Percentiles rank a stretch among this genome's conserved stretches.
Conservation (phyloP, 2,888 invertebrate species). For the Mayetiola destructor region DNA sequence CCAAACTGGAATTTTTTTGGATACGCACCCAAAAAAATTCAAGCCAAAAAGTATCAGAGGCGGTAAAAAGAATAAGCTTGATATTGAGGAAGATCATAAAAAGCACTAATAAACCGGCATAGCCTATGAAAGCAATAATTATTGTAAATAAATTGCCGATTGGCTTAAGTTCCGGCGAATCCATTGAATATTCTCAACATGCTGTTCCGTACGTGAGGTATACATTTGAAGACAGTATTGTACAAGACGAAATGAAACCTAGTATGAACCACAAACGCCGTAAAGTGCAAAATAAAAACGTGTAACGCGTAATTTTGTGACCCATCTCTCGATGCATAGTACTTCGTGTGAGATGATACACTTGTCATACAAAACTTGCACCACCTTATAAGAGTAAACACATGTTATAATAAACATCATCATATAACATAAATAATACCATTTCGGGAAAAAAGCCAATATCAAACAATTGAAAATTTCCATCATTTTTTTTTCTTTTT, state of each 20-base stretch:
- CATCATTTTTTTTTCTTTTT: too few relatives aligned
- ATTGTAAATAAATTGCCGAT: too few relatives aligned
- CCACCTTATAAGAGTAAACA: neutral
- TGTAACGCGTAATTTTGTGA: neutral
- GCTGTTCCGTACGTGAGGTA: neutral
- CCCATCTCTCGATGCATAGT: neutral
- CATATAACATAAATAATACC: neutral
- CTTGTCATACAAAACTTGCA: neutral
- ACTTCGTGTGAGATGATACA: neutral
- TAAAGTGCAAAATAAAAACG: neutral
- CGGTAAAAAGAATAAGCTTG: neutral
- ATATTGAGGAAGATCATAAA: neutral
- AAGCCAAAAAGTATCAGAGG: neutral
- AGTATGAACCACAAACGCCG: neutral
- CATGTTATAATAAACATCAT: too few relatives aligned
- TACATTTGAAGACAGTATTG: neutral
- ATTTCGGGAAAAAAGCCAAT: neutral
- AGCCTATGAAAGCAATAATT: neutral
- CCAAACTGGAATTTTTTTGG: too few relatives aligned
- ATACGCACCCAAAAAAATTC: too few relatives aligned
- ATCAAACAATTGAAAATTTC: neutral
- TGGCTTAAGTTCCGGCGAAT: too few relatives aligned
- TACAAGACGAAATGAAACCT: neutral
- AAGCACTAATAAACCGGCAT: neutral
- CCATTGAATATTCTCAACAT: neutral